These are phyloP conservation scores for Phragmatobia fuliginosa DNA, from an alignment of 2,888 invertebrate species.

Conservation along the genomic window DNA sequence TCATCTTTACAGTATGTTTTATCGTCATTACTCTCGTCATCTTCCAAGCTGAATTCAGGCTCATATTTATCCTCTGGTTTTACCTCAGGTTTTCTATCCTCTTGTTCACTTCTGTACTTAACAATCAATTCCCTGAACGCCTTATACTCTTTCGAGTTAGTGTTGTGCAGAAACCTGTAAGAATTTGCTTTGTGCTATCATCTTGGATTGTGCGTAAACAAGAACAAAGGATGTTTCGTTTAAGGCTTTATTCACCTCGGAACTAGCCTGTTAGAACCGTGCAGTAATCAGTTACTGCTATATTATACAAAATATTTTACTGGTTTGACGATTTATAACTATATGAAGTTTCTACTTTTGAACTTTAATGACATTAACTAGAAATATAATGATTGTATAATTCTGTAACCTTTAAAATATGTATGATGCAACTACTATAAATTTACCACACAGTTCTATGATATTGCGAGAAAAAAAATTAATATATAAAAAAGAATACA, in stretches of 20 bases:
- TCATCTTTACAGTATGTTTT: conserved; percentile 73
- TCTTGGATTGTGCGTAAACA: conserved; percentile 54
- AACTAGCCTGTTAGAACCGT: conserved; percentile 55
- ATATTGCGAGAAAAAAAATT: conserved; percentile 43
- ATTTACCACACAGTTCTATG: conserved; percentile 42
- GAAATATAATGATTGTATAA: not conserved
- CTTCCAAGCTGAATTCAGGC: conserved; percentile 81
- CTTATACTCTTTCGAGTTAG: conserved; percentile 80
- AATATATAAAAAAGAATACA: conserved; percentile 80
- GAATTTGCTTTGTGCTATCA: conserved; percentile 48
- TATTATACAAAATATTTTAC: not conserved
- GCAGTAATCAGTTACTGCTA: conserved; percentile 16
- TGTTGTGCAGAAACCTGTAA: conserved; percentile 84
- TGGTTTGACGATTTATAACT: not conserved
- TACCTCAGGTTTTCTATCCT: conserved; percentile 68
- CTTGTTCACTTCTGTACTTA: conserved; percentile 63
- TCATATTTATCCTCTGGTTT: conserved; percentile 85
- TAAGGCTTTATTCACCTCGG: conserved; percentile 66
- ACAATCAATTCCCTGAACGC: conserved; percentile 76
- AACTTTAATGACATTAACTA: not conserved
- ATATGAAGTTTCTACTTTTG: not conserved
- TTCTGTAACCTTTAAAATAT: not conserved
- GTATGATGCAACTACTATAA: not conserved
- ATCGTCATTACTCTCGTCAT: conserved; percentile 82
- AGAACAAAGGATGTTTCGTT: conserved; percentile 62